A percentile compares a stretch with the other conserved stretches of the same genome.
phyloP scores from a whole-genome alignment of 1,140 invertebrate genomes.

The Philaenus spumarius region DNA sequence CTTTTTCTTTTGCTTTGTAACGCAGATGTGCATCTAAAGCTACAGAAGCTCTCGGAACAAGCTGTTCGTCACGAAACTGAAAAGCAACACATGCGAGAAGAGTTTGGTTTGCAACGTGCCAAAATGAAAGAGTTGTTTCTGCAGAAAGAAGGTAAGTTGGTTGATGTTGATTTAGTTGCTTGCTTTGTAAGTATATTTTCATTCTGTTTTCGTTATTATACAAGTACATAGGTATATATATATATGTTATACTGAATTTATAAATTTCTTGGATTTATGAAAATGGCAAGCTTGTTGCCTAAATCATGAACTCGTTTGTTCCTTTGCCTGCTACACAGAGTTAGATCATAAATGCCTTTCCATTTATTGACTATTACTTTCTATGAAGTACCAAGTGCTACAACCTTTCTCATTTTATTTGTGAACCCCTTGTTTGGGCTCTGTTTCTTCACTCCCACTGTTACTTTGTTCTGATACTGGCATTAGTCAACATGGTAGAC shows the following conservation, averaged over 20 bases:
- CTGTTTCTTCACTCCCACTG: too few species aligned
- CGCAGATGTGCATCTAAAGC: constrained; percentile 24
- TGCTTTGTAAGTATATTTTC: constrained; percentile 6
- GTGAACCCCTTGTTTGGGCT: too few species aligned
- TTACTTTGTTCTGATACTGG: too few species aligned
- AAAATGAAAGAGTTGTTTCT: constrained; percentile 87
- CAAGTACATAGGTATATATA: too few species aligned
- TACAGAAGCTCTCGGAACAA: constrained; percentile 36
- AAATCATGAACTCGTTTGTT: too few species aligned
- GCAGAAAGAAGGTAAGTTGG: constrained; percentile 75
- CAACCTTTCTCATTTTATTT: too few species aligned
- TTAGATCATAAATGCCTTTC: too few species aligned
- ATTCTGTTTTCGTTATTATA: constrained; percentile 1
- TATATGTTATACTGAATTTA: neutral
- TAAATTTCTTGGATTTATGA: neutral
- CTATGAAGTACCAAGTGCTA: too few species aligned
- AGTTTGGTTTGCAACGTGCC: constrained; percentile 82
- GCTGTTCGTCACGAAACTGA: constrained; percentile 47
- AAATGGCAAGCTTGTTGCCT: too few species aligned
- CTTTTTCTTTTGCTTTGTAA: constrained; percentile 14
- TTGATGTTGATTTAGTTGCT: neutral
- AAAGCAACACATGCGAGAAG: constrained; percentile 63
- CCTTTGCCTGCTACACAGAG: too few species aligned
- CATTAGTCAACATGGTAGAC: too few species aligned
- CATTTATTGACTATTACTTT: too few species aligned